A percentile compares a stretch with the other conserved stretches of the same genome.
Conservation (phyloP, 2,113 vertebrate genomes). For the Anguilla japonica region DNA sequence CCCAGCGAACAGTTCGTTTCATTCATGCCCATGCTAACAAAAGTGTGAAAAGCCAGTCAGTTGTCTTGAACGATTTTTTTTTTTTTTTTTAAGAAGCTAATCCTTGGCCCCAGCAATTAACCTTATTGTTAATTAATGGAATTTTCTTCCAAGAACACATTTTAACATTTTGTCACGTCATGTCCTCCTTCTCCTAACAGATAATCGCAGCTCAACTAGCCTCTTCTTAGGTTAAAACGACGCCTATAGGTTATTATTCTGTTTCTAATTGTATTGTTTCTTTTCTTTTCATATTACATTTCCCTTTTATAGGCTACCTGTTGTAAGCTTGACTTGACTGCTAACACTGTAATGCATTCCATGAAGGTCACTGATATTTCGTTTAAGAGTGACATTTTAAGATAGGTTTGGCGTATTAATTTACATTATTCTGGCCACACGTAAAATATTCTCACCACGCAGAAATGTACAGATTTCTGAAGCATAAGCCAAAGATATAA, state of each 20-base stretch:
- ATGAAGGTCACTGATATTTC: not conserved
- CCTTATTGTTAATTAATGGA: not conserved
- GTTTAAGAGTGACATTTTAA: not conserved
- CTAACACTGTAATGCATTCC: not conserved
- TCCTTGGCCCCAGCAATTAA: not conserved
- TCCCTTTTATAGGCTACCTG: not conserved
- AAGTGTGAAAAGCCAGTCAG: not conserved
- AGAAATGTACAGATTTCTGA: not conserved
- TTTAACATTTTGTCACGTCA: not conserved
- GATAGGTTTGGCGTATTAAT: not conserved
- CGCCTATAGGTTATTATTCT: not conserved
- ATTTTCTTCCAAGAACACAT: constrained; percentile 5
- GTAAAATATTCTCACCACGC: not conserved
- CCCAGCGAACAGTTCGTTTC: not conserved
- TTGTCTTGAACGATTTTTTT: too few relatives aligned
- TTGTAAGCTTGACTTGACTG: not conserved
- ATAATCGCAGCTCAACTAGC: not conserved
- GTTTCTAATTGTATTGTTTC: not conserved
- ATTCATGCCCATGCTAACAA: not conserved
- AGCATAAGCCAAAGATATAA: not conserved
- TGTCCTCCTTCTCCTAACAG: not conserved
- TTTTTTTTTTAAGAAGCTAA: not conserved
- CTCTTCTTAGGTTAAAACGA: too few relatives aligned
- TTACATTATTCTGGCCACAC: not conserved
- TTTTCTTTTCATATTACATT: not conserved